phyloP scores from a whole-genome alignment of 1,140 invertebrate genomes.

The Drosophila subobscura region DNA sequence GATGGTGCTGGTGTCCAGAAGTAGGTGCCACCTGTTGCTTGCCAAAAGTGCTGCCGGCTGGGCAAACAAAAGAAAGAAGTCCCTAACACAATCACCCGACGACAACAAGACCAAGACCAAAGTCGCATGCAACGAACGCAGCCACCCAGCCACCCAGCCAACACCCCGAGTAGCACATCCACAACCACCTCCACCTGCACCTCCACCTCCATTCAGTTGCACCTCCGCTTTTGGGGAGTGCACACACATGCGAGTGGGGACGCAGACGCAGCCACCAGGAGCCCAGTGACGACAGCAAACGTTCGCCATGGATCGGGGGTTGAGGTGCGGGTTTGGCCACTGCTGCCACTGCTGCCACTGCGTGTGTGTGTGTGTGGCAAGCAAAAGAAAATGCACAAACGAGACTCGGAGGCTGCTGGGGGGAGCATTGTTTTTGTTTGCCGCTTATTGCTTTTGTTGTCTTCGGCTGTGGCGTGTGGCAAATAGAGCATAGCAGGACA shows the following conservation, averaged over 20 bases:
- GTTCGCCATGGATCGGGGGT: slow-evolving; percentile 17
- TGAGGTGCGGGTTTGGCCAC: not conserved
- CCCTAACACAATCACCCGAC: slow-evolving; percentile 35
- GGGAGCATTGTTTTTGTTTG: slow-evolving; percentile 16
- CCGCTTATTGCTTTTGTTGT: slow-evolving; percentile 18
- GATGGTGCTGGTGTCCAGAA: slow-evolving; percentile 51
- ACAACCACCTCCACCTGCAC: not conserved
- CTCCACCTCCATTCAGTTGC: not conserved
- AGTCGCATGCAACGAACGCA: slow-evolving; percentile 2
- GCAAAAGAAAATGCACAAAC: slow-evolving; percentile 40
- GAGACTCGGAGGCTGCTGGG: slow-evolving; percentile 1
- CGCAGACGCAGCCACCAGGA: slow-evolving; percentile 35
- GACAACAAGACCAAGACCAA: slow-evolving; percentile 62
- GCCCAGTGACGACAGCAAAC: slow-evolving; percentile 33
- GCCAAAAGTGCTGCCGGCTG: slow-evolving; percentile 4
- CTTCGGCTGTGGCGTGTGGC: slow-evolving; percentile 5
- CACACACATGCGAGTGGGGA: slow-evolving; percentile 15
- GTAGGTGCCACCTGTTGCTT: slow-evolving; percentile 69
- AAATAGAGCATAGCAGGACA: slow-evolving; percentile 10
- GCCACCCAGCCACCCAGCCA: not conserved
- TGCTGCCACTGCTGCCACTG: too few relatives aligned
- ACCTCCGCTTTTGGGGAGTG: not conserved
- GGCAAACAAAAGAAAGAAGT: slow-evolving; percentile 65
- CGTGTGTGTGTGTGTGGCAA: slow-evolving; percentile 4
- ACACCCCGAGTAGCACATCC: not conserved